Conservation (phyloP, 2,113 vertebrate genomes). For the Caloenas nicobarica region DNA sequence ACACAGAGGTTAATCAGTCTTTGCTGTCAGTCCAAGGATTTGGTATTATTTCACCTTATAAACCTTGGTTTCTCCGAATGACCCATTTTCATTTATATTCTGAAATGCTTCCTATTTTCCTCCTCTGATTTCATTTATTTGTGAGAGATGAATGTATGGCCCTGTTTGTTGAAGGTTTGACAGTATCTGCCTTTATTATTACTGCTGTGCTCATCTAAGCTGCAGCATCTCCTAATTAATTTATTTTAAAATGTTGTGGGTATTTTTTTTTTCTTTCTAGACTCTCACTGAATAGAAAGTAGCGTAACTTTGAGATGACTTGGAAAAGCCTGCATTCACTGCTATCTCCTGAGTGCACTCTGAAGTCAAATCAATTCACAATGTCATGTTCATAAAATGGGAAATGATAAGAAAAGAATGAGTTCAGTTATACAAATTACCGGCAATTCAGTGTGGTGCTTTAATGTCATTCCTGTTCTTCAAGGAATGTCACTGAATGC, state of each 20-base stretch:
- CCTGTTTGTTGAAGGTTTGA: not conserved
- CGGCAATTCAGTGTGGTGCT: slow-evolving; percentile 12
- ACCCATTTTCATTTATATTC: not conserved
- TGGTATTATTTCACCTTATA: not conserved
- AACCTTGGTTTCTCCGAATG: not conserved
- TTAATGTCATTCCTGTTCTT: slow-evolving; percentile 47
- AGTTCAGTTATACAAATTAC: slow-evolving; percentile 61
- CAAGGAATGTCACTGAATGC: not conserved
- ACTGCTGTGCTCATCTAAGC: not conserved
- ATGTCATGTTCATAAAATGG: slow-evolving; percentile 41
- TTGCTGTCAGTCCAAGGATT: not conserved
- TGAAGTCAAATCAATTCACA: slow-evolving; percentile 56
- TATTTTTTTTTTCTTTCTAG: not conserved
- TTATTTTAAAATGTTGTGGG: not conserved
- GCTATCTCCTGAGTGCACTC: slow-evolving; percentile 27
- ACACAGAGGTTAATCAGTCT: not conserved
- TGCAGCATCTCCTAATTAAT: not conserved
- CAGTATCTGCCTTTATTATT: not conserved
- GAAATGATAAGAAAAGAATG: slow-evolving; percentile 57
- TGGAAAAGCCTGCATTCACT: not conserved
- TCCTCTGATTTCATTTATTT: not conserved
- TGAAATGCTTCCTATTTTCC: not conserved
- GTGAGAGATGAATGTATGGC: not conserved
- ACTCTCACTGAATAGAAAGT: not conserved
- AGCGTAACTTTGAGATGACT: not conserved